Evolutionary conservation across 2,797 vertebrate species (phyloP).

Genomic region (Myripristis jacobus): DNA sequence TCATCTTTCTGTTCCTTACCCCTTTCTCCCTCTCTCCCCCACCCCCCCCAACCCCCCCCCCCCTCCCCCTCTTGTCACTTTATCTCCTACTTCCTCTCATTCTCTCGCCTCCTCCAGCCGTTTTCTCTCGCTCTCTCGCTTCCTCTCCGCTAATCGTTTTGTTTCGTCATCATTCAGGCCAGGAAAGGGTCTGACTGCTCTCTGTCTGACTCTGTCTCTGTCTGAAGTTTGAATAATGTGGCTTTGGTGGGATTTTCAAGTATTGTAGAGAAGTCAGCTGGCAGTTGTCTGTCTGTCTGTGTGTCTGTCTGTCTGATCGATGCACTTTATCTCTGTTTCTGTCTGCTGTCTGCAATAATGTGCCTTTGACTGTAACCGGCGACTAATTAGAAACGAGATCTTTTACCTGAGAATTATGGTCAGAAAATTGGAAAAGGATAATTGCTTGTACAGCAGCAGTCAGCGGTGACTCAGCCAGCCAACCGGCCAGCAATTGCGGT

Average conservation of each 20-base stretch:
- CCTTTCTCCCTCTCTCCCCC: constrained; percentile 49
- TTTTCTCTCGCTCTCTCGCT: constrained; percentile 29
- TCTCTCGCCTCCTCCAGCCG: constrained; percentile 27
- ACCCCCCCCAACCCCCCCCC: constrained; percentile 21
- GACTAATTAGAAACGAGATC: constrained; percentile 66
- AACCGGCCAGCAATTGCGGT: constrained; percentile 52
- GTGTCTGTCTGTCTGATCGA: constrained; percentile 58
- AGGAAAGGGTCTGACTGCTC: constrained; percentile 33
- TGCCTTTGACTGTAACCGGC: constrained; percentile 52
- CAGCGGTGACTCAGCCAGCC: constrained; percentile 51
- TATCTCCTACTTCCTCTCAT: constrained; percentile 54
- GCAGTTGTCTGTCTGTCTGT: constrained; percentile 48
- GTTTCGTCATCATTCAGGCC: constrained; percentile 48
- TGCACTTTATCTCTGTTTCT: constrained; percentile 54
- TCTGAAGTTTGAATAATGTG: constrained; percentile 46
- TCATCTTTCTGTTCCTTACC: constrained; percentile 65
- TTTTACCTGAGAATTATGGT: constrained; percentile 74
- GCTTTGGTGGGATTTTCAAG: constrained; percentile 48
- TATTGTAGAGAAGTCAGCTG: constrained; percentile 49
- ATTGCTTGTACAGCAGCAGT: constrained; percentile 67
- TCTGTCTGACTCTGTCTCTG: constrained; percentile 8
- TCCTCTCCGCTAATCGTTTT: constrained; percentile 53
- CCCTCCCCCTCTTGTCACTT: constrained; percentile 40
- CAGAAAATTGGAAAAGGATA: constrained; percentile 72
- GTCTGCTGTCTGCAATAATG: constrained; percentile 54